Evolutionary conservation across 2,888 invertebrate genomes (phyloP).

Genomic region (Eurois occulta): DNA sequence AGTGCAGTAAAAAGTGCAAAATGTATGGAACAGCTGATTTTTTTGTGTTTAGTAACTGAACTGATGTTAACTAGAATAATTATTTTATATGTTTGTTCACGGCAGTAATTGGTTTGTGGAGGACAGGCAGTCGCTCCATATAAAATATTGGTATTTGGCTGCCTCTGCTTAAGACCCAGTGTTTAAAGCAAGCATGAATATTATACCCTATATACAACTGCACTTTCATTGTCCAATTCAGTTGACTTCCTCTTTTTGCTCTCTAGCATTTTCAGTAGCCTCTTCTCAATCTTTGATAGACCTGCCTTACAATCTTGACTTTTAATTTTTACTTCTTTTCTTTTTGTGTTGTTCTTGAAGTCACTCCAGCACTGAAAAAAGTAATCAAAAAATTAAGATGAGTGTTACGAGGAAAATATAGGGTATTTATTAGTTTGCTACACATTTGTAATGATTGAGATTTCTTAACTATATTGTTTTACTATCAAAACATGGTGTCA

Average conservation of each 20-base stretch:
- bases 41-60: too few relatives aligned
- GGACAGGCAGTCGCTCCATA: neutral
- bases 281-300: slow-evolving; percentile 44
- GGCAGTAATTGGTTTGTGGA: neutral
- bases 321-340: slow-evolving; percentile 46
- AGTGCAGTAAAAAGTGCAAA: too few relatives aligned
- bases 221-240: neutral
- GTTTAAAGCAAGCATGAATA: too few relatives aligned
- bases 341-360: slow-evolving; percentile 63
- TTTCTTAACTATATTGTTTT: neutral
- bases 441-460: too few relatives aligned
- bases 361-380: slow-evolving; percentile 67
- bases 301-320: slow-evolving; percentile 15
- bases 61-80: neutral
- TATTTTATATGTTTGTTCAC: neutral
- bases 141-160: neutral
- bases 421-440: neutral
- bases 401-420: neutral
- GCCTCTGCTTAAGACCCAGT: neutral
- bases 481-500: too few relatives aligned
- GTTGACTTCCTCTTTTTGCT: neutral
- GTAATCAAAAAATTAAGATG: neutral
- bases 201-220: neutral
- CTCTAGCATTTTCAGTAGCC: slow-evolving; percentile 44
- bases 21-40: too few relatives aligned